These are phyloP conservation scores for Amazona guildingii DNA, from an alignment of 2,113 vertebrate genomes.

Conservation along the genomic window DNA sequence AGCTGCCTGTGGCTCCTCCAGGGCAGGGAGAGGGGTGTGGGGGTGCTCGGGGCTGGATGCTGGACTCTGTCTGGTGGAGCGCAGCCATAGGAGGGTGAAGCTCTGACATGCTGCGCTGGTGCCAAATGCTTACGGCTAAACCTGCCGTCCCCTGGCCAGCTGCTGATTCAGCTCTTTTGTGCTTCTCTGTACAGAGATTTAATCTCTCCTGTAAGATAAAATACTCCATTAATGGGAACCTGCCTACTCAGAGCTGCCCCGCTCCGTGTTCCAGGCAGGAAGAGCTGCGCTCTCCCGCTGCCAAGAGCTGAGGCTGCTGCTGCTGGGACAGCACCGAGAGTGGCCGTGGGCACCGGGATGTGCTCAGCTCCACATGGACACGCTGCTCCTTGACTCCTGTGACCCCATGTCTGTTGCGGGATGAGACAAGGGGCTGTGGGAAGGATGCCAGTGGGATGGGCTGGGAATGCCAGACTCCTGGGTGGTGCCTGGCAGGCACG, in stretches of 20 bases:
- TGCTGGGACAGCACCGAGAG: background rate
- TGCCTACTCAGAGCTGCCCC: background rate
- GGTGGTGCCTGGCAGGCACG: fast-evolving
- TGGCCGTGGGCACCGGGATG: fast-evolving
- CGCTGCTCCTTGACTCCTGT: fast-evolving
- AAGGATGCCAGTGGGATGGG: background rate
- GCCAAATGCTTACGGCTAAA: background rate
- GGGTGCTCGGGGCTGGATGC: background rate
- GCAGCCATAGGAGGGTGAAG: background rate
- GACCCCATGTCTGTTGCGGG: fast-evolving
- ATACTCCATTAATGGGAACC: background rate
- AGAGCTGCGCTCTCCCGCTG: background rate
- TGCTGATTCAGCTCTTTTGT: conserved; percentile 28
- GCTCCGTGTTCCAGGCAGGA: background rate
- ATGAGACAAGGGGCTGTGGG: background rate
- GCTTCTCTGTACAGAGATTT: background rate
- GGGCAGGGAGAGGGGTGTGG: background rate
- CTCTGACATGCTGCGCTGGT: background rate
- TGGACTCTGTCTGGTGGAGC: background rate
- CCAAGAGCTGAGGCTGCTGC: fast-evolving
- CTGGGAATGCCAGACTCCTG: background rate
- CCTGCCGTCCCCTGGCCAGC: background rate
- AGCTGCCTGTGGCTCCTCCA: fast-evolving
- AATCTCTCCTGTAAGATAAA: background rate
- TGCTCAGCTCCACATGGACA: fast-evolving